Evolutionary conservation across 2,888 invertebrate genomes (phyloP), one percentile per base, ranked within the genome.

Genomic region (Podabrus alpinus): DNA sequence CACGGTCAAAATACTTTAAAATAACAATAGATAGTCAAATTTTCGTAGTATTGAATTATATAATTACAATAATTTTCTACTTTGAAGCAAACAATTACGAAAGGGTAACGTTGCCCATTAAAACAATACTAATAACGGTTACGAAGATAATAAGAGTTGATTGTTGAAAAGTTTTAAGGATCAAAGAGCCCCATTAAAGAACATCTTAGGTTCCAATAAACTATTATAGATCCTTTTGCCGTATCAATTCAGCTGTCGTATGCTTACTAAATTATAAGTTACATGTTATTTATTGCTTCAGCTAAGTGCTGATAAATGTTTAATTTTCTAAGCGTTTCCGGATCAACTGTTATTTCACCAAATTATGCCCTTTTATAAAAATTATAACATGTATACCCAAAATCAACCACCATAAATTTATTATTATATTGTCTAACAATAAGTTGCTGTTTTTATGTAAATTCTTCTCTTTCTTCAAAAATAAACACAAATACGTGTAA

Each of bases 211-310:
- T 68, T 68, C 59, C 19, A 72, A 59, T 75, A 71, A 71, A 71
- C 76, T 68, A 69, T 73, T 73, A 73, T 69, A 68, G 69, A 70
- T 68, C 73, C 73, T 68, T 68, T 73, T 29, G 71, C 15, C 59
- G 59, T 74, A 71, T 77, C 71, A 77, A 77, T 77, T 77, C 77
- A 72, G 77, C 77, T 73, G 77, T 76, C 77, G 69, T 71, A 68
- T 64, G 72, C 25, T 60, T 19, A 24, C 68, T 62, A 77, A 77
- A 77, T 77, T 77, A 77, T 72, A 77, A 71, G 71, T 75, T 73
- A 64, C 24, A 59, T 71, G 69, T 77, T 77, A 77, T 77, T 77
- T 77, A 77, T 77, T 71, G 72, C 75, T 69, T 17, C 70, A 59
- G 15, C 71, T 73, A 77, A 77, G 64, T 71, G 71, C 70, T 68